These are phyloP conservation scores for Raphicerus campestris DNA, from an alignment of 2,113 vertebrate species.

Conservation along the genomic window DNA sequence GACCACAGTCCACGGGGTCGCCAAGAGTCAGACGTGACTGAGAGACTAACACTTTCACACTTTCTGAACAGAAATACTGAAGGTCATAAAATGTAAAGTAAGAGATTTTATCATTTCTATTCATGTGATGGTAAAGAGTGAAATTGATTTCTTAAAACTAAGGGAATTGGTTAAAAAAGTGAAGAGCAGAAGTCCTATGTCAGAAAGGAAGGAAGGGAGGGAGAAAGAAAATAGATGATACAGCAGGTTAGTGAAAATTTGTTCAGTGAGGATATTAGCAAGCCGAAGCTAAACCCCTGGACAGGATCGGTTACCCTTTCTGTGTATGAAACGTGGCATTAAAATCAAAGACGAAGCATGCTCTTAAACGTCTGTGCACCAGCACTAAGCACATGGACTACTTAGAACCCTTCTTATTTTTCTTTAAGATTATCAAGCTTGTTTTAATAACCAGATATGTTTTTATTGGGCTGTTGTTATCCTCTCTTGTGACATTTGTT, in stretches of 20 bases:
- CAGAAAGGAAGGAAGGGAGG: neutral
- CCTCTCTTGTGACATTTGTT: conserved; percentile 51
- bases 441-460: conserved; percentile 60
- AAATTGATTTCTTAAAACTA: conserved; percentile 35
- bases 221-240: neutral
- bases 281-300: neutral
- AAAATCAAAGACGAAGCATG: neutral
- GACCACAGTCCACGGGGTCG: accelerated
- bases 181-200: neutral
- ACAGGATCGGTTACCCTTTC: neutral
- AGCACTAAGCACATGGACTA: neutral
- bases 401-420: neutral
- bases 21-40: neutral
- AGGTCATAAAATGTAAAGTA: neutral
- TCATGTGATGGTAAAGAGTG: neutral
- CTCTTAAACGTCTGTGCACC: neutral
- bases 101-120: conserved; percentile 2
- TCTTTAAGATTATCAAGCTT: neutral
- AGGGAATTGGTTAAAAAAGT: neutral
- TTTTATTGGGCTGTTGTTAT: conserved; percentile 74
- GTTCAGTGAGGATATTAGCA: neutral
- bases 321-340: neutral
- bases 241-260: neutral
- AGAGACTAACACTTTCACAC: neutral
- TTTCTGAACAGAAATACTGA: neutral